Conservation (phyloP, 2,888 invertebrate genomes). For the Neocrepidodera transversa region DNA sequence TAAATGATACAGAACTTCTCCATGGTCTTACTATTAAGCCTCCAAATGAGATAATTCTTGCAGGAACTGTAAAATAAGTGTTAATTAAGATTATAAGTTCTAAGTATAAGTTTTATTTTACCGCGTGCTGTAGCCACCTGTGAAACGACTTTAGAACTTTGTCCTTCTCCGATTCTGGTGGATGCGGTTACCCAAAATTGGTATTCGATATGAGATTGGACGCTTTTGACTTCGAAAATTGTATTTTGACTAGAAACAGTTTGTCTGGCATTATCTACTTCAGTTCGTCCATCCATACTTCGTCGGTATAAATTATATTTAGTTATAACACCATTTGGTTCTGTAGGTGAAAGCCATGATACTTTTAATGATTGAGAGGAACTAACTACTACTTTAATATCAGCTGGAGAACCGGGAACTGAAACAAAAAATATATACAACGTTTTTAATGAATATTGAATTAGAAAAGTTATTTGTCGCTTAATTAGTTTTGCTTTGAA, state of each 20-base stretch:
- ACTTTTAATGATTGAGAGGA: conserved; percentile 77
- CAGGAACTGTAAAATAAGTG: conserved; percentile 63
- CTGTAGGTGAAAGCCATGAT: conserved; percentile 78
- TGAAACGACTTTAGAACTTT: conserved; percentile 72
- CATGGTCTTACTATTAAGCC: conserved; percentile 71
- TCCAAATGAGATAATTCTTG: conserved; percentile 75
- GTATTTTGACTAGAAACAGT: conserved; percentile 70
- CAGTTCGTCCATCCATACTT: conserved; percentile 72
- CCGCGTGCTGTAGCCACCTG: conserved; percentile 71
- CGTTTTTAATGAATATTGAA: background rate
- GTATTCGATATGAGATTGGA: conserved; percentile 75
- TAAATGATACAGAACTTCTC: conserved; percentile 69
- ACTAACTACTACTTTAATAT: conserved; percentile 80
- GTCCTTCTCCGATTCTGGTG: conserved; percentile 79
- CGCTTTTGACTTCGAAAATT: conserved; percentile 71
- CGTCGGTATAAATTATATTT: conserved; percentile 77
- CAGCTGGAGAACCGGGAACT: conserved; percentile 82
- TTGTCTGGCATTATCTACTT: conserved; percentile 72
- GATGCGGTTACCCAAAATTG: conserved; percentile 82
- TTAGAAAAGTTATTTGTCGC: no score
- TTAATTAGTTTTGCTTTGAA: no score
- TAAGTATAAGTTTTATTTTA: conserved; percentile 41
- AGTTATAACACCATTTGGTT: conserved; percentile 78
- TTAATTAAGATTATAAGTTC: background rate
- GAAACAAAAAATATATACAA: conserved; percentile 36